A percentile compares a stretch with the other conserved stretches of the same genome.
Evolutionary conservation across 2,113 vertebrate species (phyloP).

Genomic region (Cyprinodon variegatus): DNA sequence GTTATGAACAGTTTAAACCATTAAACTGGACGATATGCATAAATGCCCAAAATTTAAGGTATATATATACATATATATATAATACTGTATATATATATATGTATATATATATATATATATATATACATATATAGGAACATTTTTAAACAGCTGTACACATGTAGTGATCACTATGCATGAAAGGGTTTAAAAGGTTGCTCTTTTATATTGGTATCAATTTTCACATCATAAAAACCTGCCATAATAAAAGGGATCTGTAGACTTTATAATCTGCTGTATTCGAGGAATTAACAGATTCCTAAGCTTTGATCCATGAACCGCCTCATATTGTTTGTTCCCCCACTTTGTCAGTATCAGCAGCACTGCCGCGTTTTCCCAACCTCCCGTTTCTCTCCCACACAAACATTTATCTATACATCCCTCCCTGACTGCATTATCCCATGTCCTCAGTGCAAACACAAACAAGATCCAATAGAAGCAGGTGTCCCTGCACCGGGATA

Average conservation of each 20-base stretch:
- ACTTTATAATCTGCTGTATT: background rate
- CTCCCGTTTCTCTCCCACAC: conserved; percentile 6
- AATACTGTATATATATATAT: too few relatives aligned
- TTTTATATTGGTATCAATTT: background rate
- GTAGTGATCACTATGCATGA: background rate
- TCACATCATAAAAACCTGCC: too few relatives aligned
- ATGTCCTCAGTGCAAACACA: conserved; percentile 76
- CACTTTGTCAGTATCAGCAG: conserved; percentile 50
- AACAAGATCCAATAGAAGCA: conserved; percentile 72
- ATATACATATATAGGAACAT: too few relatives aligned
- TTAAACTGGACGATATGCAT: background rate
- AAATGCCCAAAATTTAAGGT: too few relatives aligned
- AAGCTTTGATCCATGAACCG: conserved; percentile 12
- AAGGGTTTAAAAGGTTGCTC: background rate
- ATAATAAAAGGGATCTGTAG: background rate
- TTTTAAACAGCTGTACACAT: too few relatives aligned
- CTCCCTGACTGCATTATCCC: conserved; percentile 47
- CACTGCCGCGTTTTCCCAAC: conserved; percentile 25
- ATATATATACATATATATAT: too few relatives aligned
- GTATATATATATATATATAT: too few relatives aligned
- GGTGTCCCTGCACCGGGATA: conserved; percentile 71
- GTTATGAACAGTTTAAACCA: background rate
- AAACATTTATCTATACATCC: conserved; percentile 27
- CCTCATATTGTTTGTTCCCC: conserved; percentile 29
- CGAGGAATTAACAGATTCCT: background rate